Base-by-base conservation (phyloP, 2,888 invertebrate genomes). In the Cenopis cana region DNA sequence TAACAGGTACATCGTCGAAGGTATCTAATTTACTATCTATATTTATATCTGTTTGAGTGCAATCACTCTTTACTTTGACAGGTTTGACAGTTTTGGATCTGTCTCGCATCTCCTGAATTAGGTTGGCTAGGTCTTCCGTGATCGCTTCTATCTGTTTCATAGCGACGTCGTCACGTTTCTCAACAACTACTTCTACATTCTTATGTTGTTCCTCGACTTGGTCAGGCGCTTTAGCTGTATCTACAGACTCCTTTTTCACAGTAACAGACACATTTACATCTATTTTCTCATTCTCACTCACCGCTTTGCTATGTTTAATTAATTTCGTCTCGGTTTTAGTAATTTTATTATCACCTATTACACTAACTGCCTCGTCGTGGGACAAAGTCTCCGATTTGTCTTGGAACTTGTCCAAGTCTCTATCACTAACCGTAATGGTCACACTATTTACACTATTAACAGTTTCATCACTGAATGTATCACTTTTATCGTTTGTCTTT, bases 51-150 rank as follows among this genome's bases (percentile, higher is more conserved):
- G 76, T 82, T 41, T 85, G 84, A 46, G 83, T 84, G 77, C 81
- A 81, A 74, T 84, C 82, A 59, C 72, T 79, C 72, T 77, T 81
- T 9, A 78, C 73, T 57, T 77, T 81, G 36, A 79, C 74, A 71
- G 71, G 76, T 73, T 69, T 81, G 73, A 77, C 77, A 3, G 76
- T 87, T 36, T 82, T 83, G 6, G 90, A 84, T 74, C 90, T 75
- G 77, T 85, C 87, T 72, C 83, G 87, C 84, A 91, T 90, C 75
- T 90, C 89, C 76, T 89, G 85, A 69, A 90, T 89, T 1, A 93
- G 81, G 72, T 90, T 86, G 18, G 90, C 89, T 73, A 94, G 81
- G 72, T 93, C 90, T 75, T 93, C 87, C 12, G 90, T 88, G 52
- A 90, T 85, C 20, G 86, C 85, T 79, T 88, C 88, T 59, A 94